phyloP scores from a whole-genome alignment of 23 tunicate species.

The Corella eumyota region DNA sequence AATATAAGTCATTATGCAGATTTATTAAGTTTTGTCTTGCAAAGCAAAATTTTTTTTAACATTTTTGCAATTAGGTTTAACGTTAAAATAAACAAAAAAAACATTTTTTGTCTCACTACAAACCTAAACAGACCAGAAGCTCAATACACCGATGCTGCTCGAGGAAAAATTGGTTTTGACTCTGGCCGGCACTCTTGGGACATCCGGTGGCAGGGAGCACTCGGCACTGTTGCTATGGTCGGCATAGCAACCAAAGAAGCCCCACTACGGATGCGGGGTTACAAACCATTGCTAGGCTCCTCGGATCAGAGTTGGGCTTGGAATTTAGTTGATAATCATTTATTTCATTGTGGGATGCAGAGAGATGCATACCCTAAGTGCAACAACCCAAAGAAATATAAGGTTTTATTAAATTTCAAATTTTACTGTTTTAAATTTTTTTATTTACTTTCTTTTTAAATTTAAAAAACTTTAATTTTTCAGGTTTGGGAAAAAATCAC shows the following conservation, averaged over 20 bases:
- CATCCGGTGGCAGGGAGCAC: constrained; percentile 58
- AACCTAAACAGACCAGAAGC: constrained; percentile 82
- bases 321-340: constrained; percentile 75
- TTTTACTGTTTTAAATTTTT: not conserved
- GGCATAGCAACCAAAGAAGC: constrained; percentile 76
- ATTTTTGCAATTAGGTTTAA: too few species aligned
- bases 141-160: constrained; percentile 66
- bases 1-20: too few species aligned
- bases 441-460: not conserved
- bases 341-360: constrained; percentile 46
- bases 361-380: constrained; percentile 54
- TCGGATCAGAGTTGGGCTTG: constrained; percentile 82
- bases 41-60: too few species aligned
- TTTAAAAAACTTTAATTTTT: not conserved
- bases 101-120: too few species aligned
- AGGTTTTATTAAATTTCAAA: too few species aligned
- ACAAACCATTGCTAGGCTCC: constrained; percentile 52
- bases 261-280: constrained; percentile 41
- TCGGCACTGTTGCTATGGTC: constrained; percentile 82
- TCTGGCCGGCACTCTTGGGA: constrained; percentile 83
- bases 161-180: constrained; percentile 62
- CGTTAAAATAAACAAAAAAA: too few species aligned
- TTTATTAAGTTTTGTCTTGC: too few species aligned
- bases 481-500: constrained; percentile 83
- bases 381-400: constrained; percentile 63